Percentiles rank a stretch among this genome's conserved stretches.
phyloP scores from a whole-genome alignment of 2,113 vertebrate species.

The Seriola rivoliana region DNA sequence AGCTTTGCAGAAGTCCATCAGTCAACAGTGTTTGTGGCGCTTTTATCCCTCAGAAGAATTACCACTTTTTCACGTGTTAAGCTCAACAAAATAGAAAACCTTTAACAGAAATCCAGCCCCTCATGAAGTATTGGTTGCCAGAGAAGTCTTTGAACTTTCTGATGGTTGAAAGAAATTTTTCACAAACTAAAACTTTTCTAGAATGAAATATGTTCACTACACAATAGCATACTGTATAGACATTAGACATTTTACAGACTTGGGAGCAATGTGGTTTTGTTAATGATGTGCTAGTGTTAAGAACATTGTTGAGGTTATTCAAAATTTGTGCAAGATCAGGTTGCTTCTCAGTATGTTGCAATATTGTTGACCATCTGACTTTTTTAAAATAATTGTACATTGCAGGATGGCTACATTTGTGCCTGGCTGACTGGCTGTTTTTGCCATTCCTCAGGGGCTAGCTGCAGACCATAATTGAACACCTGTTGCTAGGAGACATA shows the following conservation, averaged over 20 bases:
- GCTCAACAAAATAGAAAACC: background rate
- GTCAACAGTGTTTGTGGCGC: background rate
- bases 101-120: background rate
- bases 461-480: conserved; percentile 82
- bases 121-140: background rate
- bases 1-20: conserved; percentile 1
- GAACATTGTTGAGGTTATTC: background rate
- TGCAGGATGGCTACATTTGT: conserved; percentile 32
- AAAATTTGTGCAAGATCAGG: background rate
- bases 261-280: background rate
- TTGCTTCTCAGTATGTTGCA: background rate
- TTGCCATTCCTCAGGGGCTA: conserved; percentile 73
- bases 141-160: background rate
- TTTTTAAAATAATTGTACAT: conserved; percentile 32
- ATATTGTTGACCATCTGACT: background rate
- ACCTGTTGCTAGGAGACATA: conserved; percentile 90
- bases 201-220: background rate
- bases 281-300: background rate
- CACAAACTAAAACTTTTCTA: background rate
- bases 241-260: background rate
- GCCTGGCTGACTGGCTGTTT: conserved; percentile 61
- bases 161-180: background rate
- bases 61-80: background rate
- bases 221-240: background rate
- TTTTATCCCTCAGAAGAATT: background rate